Conservation (phyloP, 1,140 invertebrate species). For the Zaprionus ornatus region DNA sequence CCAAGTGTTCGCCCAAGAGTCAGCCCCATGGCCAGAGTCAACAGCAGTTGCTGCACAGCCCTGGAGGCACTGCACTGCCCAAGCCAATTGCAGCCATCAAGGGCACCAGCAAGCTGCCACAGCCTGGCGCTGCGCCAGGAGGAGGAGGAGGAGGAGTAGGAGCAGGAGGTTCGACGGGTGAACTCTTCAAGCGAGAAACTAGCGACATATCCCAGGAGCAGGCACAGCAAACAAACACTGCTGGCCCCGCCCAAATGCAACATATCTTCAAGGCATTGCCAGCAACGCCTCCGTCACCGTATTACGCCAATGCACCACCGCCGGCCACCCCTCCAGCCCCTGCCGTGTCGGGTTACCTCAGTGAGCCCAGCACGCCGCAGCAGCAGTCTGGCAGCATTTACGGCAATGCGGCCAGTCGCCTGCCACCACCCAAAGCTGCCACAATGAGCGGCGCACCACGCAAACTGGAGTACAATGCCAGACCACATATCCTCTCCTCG, state of each 20-base stretch:
- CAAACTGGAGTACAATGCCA: conserved; percentile 74
- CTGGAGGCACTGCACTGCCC: conserved; percentile 89
- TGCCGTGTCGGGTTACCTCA: conserved; percentile 51
- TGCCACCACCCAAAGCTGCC: conserved; percentile 62
- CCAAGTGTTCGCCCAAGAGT: conserved; percentile 72
- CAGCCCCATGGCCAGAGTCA: conserved; percentile 33
- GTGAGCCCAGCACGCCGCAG: conserved; percentile 69
- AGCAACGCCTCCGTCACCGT: conserved; percentile 51
- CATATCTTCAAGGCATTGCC: conserved; percentile 76
- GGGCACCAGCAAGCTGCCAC: conserved; percentile 89
- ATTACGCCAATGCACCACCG: conserved; percentile 64
- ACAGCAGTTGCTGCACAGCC: conserved; percentile 60
- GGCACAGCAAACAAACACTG: background rate
- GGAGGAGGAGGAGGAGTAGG: too few species aligned
- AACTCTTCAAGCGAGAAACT: conserved; percentile 67
- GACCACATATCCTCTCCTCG: conserved; percentile 67
- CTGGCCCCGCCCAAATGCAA: conserved; percentile 42
- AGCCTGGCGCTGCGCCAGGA: conserved; percentile 63
- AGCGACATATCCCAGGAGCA: conserved; percentile 76
- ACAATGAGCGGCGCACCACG: conserved; percentile 47
- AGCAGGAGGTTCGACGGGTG: conserved; percentile 14
- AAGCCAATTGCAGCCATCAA: conserved; percentile 96
- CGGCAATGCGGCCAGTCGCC: conserved; percentile 62
- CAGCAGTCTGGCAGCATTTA: conserved; percentile 37
- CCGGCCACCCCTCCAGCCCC: conserved; percentile 10